Percentiles rank a stretch among this genome's conserved stretches.
Evolutionary conservation across 2,888 invertebrate genomes (phyloP).

Genomic region (Galeopsomyia nigrocyanea): DNA sequence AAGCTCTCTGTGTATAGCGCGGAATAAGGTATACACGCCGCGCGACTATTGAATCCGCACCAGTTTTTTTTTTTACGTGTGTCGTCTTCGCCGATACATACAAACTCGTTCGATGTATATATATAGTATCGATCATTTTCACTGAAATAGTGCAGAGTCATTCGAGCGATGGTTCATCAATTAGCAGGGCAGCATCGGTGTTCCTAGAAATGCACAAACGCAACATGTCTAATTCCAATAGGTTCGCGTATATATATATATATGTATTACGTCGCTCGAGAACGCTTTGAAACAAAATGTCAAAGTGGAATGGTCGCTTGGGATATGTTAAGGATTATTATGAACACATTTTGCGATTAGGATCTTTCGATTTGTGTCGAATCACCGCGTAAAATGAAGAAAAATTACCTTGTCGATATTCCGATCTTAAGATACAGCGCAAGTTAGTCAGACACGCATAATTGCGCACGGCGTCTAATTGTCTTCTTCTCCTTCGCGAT

Average conservation of each 20-base stretch:
- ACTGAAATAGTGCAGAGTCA: too few relatives aligned
- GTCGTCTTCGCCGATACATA: conserved; percentile 31
- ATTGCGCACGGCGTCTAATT: not conserved
- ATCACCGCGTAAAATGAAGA: conserved; percentile 40
- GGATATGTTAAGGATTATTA: conserved; percentile 17
- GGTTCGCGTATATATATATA: not conserved
- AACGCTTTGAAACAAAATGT: conserved; percentile 29
- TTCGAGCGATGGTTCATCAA: too few relatives aligned
- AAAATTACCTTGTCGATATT: conserved; percentile 31
- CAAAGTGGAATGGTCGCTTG: conserved; percentile 38
- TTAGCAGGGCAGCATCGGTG: too few relatives aligned
- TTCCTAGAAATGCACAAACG: conserved; percentile 1
- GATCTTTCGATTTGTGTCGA: conserved; percentile 43
- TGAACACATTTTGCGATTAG: conserved; percentile 37
- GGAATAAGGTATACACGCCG: conserved; percentile 34
- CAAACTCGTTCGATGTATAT: not conserved
- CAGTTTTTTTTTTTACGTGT: conserved; percentile 14
- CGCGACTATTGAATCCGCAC: conserved; percentile 6
- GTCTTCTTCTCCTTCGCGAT: not conserved
- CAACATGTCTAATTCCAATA: conserved; percentile 6
- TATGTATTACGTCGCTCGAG: not conserved
- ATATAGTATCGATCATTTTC: too few relatives aligned
- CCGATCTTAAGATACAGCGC: conserved; percentile 12
- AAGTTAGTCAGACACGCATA: too few relatives aligned
- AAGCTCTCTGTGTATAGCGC: conserved; percentile 15